Percentiles rank a stretch among this genome's conserved stretches.
Evolutionary conservation across 23 tunicate species (phyloP).

Genomic region (Botrylloides violaceus): DNA sequence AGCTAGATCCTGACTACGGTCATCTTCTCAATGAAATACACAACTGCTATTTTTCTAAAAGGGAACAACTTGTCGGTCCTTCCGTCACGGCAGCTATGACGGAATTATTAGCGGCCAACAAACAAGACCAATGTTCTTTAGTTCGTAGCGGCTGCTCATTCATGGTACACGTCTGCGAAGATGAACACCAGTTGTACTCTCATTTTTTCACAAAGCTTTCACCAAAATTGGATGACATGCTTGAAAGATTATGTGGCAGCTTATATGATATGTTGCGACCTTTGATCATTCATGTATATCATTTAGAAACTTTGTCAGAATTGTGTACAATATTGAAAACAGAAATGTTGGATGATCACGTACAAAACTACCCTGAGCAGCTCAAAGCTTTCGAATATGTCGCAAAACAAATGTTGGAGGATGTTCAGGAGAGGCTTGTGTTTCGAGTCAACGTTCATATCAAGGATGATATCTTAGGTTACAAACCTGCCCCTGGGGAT

Average conservation of each 20-base stretch:
- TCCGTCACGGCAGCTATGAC: slow-evolving; percentile 83
- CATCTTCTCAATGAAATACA: slow-evolving; percentile 67
- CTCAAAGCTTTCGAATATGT: slow-evolving; percentile 80
- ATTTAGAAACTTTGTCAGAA: slow-evolving; percentile 97
- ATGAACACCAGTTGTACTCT: slow-evolving; percentile 91
- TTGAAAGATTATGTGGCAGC: slow-evolving; percentile 73
- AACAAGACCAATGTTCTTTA: slow-evolving; percentile 89
- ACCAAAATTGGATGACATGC: slow-evolving; percentile 84
- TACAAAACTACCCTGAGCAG: slow-evolving; percentile 86
- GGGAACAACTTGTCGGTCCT: slow-evolving; percentile 82
- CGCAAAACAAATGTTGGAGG: slow-evolving; percentile 90
- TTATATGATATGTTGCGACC: slow-evolving; percentile 95
- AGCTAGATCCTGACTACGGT: slow-evolving; percentile 42
- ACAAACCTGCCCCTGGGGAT: slow-evolving; percentile 94
- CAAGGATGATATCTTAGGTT: slow-evolving; percentile 79
- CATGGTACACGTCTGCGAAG: slow-evolving; percentile 99
- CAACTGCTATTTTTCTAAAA: slow-evolving; percentile 79
- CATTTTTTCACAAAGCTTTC: slow-evolving; percentile 81
- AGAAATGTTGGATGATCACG: slow-evolving; percentile 99
- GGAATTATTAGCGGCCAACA: slow-evolving; percentile 52
- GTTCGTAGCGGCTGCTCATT: slow-evolving; percentile 96
- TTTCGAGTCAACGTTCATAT: slow-evolving; percentile 93
- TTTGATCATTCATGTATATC: slow-evolving; percentile 91
- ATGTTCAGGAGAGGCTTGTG: slow-evolving; percentile 96
- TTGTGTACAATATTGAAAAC: slow-evolving; percentile 89